Evolutionary conservation across 2,888 invertebrate species (phyloP), one percentile per base, ranked within the genome.

Genomic region (Drosophila antonietae): DNA sequence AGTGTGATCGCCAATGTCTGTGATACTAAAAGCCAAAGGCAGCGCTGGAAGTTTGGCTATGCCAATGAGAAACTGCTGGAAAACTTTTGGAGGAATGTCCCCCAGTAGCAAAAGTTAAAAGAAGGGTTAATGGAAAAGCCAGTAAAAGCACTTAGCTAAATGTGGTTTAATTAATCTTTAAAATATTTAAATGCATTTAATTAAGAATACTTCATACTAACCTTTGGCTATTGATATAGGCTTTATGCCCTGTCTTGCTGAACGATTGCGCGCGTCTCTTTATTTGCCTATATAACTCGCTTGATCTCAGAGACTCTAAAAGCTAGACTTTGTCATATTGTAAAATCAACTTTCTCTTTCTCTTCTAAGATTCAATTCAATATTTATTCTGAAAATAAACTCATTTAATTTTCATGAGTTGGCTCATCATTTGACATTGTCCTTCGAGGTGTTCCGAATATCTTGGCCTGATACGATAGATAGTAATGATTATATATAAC

Each of bases 1-100:
- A 93, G 10, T 0, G 15, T 94, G 94, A 67, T 94, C 94, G 96
- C 97, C 74, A 94, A 94, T 56, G 93, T 92, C 1, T 96, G 97
- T 78, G 95, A 95, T 82, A 49, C 62, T 18, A 53, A 51, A 0
- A 91, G 90, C 51, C 12, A 49, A 9, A 81, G 78, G 15, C 92
- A 92, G 75, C 88, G 85, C 60, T 92, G 92, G 92, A 75, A 75
- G 0, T 91, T 92, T 46, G 92, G 92, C 0, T 89, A 75, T 73
- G 75, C 81, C 1, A 91, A 92, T 68, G 65, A 76, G 31, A 80
- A 81, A 4, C 83, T 87, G 1, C 64, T 92, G 44, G 74, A 75
- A 3, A 63, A 69, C 7, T 89, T 86, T 59, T 91, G 89, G 83
- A 47, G 60, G 28, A 62, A 80, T 51, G n/a, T 63, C 8, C 41